Evolutionary conservation across 2,797 vertebrate species (phyloP), one percentile per base, ranked within the genome.

Genomic region (Microctenopoma lineatum): DNA sequence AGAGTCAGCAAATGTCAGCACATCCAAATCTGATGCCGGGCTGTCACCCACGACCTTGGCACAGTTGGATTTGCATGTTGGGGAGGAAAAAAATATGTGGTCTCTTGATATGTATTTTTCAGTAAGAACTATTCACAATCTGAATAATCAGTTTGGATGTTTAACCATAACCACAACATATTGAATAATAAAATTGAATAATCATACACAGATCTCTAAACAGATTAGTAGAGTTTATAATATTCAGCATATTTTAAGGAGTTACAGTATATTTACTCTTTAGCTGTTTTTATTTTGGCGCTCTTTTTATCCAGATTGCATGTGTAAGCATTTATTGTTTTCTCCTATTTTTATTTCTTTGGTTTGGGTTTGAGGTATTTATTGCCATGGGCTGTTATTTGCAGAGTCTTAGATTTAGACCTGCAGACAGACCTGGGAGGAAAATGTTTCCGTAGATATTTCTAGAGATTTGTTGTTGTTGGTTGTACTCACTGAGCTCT

Each of bases 1-100:
- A 70, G 68, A 75, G 78, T 86, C 60, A 61, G 38, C 34, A 41
- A 73, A 79, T 86, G 84, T 86, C 85, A 87, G 80, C 83, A 87
- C 83, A 81, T 84, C 66, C 70, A 78, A 86, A 89, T 89, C 81
- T 83, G 80, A 78, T 84, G 70, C 68, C 2, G 59, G 60, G 71
- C 76, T 54, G 18, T 81, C 73, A 74, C 77, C 76, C 69, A 26
- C 81, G 85, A 86, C 85, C 85, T 85, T 76, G 76, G 77, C 76
- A 68, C 71, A 56, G 80, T 80, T 42, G 42, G 77, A 81, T 59
- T 80, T 79, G 55, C 73, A 46, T 68, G 45, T 66, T 32, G 42
- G 39, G 57, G 70, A 60, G 38, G 67, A 53, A 67, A 74, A 70
- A 59, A 82, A 13, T 51, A 63, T 54, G 67, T 38, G 38, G 34